Conservation (phyloP, 2,888 invertebrate species). For the Idaea dimidiata region DNA sequence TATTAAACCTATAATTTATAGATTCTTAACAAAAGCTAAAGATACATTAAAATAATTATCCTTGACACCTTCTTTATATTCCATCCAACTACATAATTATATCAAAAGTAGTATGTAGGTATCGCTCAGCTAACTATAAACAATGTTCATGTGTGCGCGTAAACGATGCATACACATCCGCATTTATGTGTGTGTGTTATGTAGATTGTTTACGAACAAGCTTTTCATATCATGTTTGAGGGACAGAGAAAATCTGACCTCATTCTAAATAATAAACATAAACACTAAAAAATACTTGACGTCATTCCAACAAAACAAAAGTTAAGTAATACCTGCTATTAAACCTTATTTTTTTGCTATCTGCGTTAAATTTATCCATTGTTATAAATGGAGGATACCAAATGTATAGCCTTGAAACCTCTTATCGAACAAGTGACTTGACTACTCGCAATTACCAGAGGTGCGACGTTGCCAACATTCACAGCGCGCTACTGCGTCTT, state of each 20-base stretch:
- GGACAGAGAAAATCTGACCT: constrained; percentile 2
- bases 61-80: constrained; percentile 2
- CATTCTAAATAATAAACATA: neutral
- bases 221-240: neutral
- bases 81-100: neutral
- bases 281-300: neutral
- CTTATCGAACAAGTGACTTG: constrained; percentile 74
- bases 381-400: constrained; percentile 62
- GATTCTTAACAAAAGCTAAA: neutral
- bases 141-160: neutral
- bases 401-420: constrained; percentile 74
- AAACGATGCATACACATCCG: neutral
- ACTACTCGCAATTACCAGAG: constrained; percentile 54
- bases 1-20: neutral
- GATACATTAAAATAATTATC: neutral
- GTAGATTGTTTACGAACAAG: neutral
- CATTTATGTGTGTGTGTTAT: neutral
- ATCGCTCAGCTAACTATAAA: neutral
- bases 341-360: constrained; percentile 45
- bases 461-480: constrained; percentile 76
- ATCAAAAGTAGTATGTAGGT: neutral
- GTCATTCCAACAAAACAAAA: constrained; percentile 20
- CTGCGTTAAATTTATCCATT: constrained; percentile 59
- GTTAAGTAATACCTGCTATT: constrained; percentile 36
- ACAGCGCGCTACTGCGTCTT: constrained; percentile 68